phyloP scores from a whole-genome alignment of 2,888 invertebrate genomes.

The Rhingia rostrata region DNA sequence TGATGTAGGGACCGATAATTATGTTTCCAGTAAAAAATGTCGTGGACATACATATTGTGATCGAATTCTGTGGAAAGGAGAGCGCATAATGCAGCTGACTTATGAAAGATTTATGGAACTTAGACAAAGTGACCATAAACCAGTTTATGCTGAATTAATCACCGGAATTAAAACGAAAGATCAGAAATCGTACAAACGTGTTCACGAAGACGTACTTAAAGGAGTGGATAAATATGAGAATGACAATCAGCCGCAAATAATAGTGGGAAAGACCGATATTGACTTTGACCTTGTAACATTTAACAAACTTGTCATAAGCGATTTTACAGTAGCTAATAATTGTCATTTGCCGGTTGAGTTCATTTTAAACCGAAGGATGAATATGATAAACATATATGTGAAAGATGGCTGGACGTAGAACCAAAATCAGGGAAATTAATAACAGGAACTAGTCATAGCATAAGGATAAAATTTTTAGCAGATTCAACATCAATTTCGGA shows the following conservation, averaged over 20 bases:
- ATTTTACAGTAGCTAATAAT: constrained; percentile 95
- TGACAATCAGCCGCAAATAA: constrained; percentile 95
- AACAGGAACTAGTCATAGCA: constrained; percentile 92
- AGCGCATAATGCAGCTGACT: constrained; percentile 88
- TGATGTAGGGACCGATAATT: constrained; percentile 96
- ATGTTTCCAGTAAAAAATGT: constrained; percentile 97
- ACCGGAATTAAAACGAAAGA: constrained; percentile 94
- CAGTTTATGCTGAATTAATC: constrained; percentile 94
- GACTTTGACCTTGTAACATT: constrained; percentile 94
- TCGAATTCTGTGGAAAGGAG: constrained; percentile 95
- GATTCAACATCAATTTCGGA: constrained; percentile 91
- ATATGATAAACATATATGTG: constrained; percentile 90
- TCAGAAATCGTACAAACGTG: constrained; percentile 91
- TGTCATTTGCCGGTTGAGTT: constrained; percentile 96
- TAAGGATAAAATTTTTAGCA: constrained; percentile 93
- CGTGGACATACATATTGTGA: constrained; percentile 99
- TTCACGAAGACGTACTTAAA: constrained; percentile 98
- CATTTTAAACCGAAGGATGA: constrained; percentile 93
- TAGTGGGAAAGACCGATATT: constrained; percentile 93
- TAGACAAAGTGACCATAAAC: constrained; percentile 98
- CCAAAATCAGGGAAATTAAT: constrained; percentile 89
- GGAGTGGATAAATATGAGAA: constrained; percentile 98
- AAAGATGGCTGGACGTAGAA: constrained; percentile 95
- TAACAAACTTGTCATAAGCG: constrained; percentile 90
- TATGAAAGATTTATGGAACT: constrained; percentile 94